These are phyloP conservation scores for Ellobium chinense DNA, from an alignment of 2,888 invertebrate genomes.

Conservation along the genomic window DNA sequence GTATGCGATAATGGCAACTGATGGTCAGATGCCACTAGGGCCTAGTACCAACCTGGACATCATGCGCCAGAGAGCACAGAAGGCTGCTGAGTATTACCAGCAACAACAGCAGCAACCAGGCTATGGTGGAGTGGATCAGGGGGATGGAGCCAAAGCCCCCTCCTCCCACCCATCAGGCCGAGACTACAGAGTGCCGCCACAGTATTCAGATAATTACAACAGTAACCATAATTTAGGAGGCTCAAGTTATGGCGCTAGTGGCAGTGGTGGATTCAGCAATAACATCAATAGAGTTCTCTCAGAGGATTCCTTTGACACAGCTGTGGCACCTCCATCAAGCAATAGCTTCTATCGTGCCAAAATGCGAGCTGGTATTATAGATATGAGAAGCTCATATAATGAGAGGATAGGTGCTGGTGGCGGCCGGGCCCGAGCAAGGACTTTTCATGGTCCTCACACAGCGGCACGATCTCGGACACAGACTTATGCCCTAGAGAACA, in stretches of 20 bases:
- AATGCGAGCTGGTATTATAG: conserved; percentile 56
- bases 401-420: conserved; percentile 50
- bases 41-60: conserved; percentile 59
- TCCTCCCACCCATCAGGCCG: conserved; percentile 33
- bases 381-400: conserved; percentile 57
- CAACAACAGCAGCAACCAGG: conserved; percentile 53
- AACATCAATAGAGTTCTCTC: conserved; percentile 41
- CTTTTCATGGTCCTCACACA: conserved; percentile 51
- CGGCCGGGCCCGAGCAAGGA: conserved; percentile 45
- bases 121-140: conserved; percentile 34
- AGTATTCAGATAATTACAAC: conserved; percentile 49
- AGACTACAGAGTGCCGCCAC: conserved; percentile 44
- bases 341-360: conserved; percentile 56
- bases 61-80: conserved; percentile 65
- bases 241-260: background rate
- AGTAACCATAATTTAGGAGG: conserved; percentile 50
- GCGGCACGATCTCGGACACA: conserved; percentile 51
- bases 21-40: conserved; percentile 49
- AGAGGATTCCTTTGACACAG: conserved; percentile 48
- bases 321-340: conserved; percentile 51
- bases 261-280: conserved; percentile 4
- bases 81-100: conserved; percentile 71
- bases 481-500: conserved; percentile 54
- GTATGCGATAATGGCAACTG: conserved; percentile 42
- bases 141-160: conserved; percentile 31